Evolutionary conservation across 2,113 vertebrate species (phyloP), one percentile per base, ranked within the genome.

Genomic region (Anthoscopus minutus): DNA sequence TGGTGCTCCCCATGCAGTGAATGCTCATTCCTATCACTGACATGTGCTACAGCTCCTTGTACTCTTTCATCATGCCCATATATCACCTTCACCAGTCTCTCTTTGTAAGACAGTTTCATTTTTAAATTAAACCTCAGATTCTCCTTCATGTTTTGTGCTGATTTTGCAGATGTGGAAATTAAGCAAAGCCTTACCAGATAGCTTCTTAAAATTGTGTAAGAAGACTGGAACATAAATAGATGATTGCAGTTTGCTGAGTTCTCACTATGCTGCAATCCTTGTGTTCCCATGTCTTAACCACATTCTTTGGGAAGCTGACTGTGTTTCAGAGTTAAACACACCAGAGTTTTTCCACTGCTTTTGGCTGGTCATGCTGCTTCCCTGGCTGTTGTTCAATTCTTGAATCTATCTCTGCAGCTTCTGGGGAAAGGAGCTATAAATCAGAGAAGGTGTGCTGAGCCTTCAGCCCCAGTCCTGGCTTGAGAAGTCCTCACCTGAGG

Each of bases 191-290:
- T 57, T 31, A 66, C 23, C 27, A 51, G 44, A 47, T 48, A 88
- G 48, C 33, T 67, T 71, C 53, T 93, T 6, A 3, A 33, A 73
- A 54, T n/a, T 38, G 21, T 47, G 2, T 31, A 42, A 30, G 27
- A 86, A 65, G 38, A 21, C 48, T 85, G 86, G 81, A 79, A 58
- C 14, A 81, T 56, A 87, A 91, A 91, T 5, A 93, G 66, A 58
- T 56, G 23, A 78, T 17, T 4, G 6, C 18, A 78, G 47, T 95
- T 91, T 89, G 50, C 58, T 73, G 54, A 86, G n/a, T 61, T 77
- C 18, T 83, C 69, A 40, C 17, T 66, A 13, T 24, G n/a, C 51
- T 71, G 10, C 13, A 17, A 81, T 83, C 18, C 40, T 60, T 20
- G 3, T 24, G 9, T 71, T 62, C 38, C 80, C 3, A 2, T 64